A percentile compares a stretch with the other conserved stretches of the same genome.
Conservation (phyloP, 2,113 vertebrate species). For the Candoia aspera region DNA sequence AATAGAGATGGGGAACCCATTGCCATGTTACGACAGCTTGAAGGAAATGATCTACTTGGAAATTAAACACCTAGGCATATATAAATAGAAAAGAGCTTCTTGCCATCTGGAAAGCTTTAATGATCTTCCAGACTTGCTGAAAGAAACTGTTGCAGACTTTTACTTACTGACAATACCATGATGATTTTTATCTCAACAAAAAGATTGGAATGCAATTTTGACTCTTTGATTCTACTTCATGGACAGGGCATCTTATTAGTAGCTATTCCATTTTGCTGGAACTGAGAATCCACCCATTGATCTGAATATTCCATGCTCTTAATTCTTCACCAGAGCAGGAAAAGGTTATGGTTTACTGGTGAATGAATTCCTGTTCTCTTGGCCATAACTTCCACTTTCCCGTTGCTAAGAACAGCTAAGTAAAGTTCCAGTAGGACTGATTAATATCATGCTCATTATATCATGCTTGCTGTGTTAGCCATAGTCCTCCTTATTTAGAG, state of each 20-base stretch:
- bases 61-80: background rate
- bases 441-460: background rate
- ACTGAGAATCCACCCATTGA: background rate
- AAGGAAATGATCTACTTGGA: background rate
- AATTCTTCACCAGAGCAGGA: background rate
- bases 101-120: background rate
- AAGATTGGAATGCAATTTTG: background rate
- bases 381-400: background rate
- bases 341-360: background rate
- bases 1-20: background rate
- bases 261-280: background rate
- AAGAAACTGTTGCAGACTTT: background rate
- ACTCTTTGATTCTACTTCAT: background rate
- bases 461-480: background rate
- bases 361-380: background rate
- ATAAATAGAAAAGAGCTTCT: background rate
- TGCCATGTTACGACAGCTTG: background rate
- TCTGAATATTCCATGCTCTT: background rate
- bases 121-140: background rate
- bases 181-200: background rate
- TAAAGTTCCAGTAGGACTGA: background rate
- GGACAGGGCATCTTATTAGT: background rate
- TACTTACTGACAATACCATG: background rate
- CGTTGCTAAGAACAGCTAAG: background rate
- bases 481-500: background rate